Evolutionary conservation across 2,113 vertebrate genomes (phyloP).

Genomic region (Baryphthengus martii): DNA sequence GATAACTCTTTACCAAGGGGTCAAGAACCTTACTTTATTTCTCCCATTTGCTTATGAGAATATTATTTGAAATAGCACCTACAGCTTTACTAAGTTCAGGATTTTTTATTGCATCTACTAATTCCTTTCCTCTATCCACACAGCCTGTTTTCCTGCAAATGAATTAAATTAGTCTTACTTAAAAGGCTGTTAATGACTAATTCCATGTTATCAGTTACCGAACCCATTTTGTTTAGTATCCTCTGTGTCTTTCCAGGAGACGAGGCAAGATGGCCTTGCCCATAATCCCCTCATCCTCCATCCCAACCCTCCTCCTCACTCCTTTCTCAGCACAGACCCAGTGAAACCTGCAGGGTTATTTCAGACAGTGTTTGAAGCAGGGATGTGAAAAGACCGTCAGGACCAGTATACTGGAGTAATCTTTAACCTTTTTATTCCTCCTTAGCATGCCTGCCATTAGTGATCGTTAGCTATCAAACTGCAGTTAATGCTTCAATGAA

Average conservation of each 20-base stretch:
- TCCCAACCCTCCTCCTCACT: neutral
- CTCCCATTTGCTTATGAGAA: neutral
- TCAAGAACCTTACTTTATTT: neutral
- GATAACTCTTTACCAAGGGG: neutral
- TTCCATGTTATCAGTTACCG: neutral
- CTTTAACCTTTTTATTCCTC: neutral
- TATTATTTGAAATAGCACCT: neutral
- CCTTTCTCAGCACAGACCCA: neutral
- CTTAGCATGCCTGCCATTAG: neutral
- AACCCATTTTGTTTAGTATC: neutral
- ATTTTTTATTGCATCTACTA: neutral
- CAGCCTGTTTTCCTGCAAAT: neutral
- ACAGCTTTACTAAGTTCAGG: neutral
- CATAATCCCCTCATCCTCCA: fast-evolving
- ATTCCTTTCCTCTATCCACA: neutral
- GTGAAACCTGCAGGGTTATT: neutral
- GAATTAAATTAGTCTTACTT: neutral
- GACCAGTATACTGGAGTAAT: neutral
- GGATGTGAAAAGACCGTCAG: neutral
- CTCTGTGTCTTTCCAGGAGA: neutral
- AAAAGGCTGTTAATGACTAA: neutral
- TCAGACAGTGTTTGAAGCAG: neutral
- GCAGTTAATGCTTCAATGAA: neutral
- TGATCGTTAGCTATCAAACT: neutral
- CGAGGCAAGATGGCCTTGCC: neutral